Base-by-base conservation (phyloP, 2,888 invertebrate genomes). In the Tholera decimalis region DNA sequence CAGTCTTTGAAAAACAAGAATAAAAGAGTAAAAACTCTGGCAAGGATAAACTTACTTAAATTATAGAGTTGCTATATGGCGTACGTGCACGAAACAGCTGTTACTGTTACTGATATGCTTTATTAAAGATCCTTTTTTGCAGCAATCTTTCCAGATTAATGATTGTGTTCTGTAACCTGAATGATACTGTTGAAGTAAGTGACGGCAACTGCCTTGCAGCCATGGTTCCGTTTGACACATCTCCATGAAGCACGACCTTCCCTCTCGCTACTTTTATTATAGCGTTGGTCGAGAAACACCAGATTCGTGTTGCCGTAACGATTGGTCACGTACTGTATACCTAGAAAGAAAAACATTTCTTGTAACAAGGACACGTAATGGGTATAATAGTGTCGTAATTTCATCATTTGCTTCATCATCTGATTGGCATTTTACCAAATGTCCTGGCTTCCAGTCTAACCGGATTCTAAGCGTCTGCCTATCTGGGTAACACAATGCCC, bases 231-330 rank as follows among this genome's bases (percentile, higher is more conserved):
- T 51, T 83, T 85, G 37, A 79, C 79, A 37, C 90, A 89, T 9
- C 89, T 72, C 90, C 90, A 90, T 3, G 80, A 79, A 1, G 74
- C 74, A 18, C 79, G 83, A 0, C 54, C 62, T 0, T 77, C 56
- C 2, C 61, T 70, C 0, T 77, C 74, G 8, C 73, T 66, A 3
- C 83, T 78, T 35, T 79, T 85, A 46, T 88, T 85, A 61, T 79
- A 89, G 3, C 86, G 80, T 33, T 87, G 69, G 0, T 83, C 75
- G 1, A 66, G 68, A n/a, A 85, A 77, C 1, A 88, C 62, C 4
- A 91, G 67, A 0, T 80, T 72, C 13, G 58, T 76, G 35, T 79
- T 85, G 4, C 82, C 86, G 9, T 20, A 61, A 18, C 71, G 72
- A 59, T 83, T 84, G 0, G 35, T 9, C 24, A 71, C 50, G 7